phyloP scores from a whole-genome alignment of 2,113 vertebrate species.

The Laterallus jamaicensis region DNA sequence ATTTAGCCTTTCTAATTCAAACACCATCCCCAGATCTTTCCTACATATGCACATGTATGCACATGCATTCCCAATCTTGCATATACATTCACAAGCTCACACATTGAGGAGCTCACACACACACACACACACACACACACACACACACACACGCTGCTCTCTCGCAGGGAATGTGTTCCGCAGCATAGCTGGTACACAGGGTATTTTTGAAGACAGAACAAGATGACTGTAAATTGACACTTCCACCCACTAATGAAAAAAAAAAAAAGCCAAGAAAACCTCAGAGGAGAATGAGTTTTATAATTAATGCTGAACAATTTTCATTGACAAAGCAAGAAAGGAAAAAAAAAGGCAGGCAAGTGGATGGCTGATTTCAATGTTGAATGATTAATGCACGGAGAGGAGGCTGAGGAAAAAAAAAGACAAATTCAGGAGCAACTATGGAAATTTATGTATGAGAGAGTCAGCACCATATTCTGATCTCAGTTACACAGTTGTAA shows the following conservation, averaged over 20 bases:
- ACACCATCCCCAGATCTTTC: neutral
- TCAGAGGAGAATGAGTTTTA: constrained; percentile 63
- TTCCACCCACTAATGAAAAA: constrained; percentile 64
- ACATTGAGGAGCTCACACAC: neutral
- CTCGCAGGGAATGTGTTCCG: constrained; percentile 1
- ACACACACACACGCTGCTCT: neutral
- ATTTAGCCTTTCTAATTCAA: constrained; percentile 11
- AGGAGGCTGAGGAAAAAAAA: constrained; percentile 12
- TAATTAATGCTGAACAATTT: constrained; percentile 72
- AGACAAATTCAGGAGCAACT: constrained; percentile 42
- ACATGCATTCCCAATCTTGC: neutral
- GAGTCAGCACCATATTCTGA: constrained; percentile 54
- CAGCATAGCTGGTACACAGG: constrained; percentile 2
- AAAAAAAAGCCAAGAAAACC: constrained; percentile 66
- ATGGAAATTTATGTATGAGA: constrained; percentile 59
- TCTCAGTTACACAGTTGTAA: constrained; percentile 66
- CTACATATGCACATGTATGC: constrained; percentile 32
- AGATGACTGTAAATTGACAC: constrained; percentile 64
- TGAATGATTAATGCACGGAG: constrained; percentile 61
- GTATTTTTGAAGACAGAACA: constrained; percentile 61
- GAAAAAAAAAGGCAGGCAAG: constrained; percentile 9
- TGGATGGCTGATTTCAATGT: constrained; percentile 66
- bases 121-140: too few relatives aligned
- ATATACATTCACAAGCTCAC: constrained; percentile 13
- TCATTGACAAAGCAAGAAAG: constrained; percentile 70